Evolutionary conservation across 2,888 invertebrate species (phyloP).

Genomic region (Spodoptera exigua): DNA sequence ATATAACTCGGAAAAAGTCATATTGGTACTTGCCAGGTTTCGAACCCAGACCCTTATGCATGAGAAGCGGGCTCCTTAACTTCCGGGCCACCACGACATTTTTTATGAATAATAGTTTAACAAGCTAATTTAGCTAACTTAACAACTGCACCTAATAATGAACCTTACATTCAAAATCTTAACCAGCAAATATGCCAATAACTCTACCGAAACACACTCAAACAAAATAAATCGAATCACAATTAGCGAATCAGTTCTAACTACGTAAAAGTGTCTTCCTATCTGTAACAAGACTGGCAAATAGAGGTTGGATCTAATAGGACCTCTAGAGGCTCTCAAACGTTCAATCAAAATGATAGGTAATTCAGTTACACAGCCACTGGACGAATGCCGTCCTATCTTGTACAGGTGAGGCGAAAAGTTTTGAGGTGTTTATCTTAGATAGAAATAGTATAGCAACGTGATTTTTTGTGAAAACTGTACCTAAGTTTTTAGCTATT

Average conservation of each 20-base stretch:
- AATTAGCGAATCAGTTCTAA: conserved; percentile 41
- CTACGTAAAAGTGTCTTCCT: conserved; percentile 58
- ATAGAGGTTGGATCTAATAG: conserved; percentile 76
- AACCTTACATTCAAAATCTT: too few species aligned
- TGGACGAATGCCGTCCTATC: conserved; percentile 78
- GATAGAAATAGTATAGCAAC: neutral
- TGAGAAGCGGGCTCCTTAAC: too few species aligned
- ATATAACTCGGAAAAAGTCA: too few species aligned
- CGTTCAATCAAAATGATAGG: conserved; percentile 88
- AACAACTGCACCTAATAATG: too few species aligned
- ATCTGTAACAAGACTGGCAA: conserved; percentile 69
- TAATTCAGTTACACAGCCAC: conserved; percentile 85
- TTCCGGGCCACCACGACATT: too few species aligned
- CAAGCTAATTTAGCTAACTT: too few species aligned
- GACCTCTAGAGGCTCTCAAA: conserved; percentile 80
- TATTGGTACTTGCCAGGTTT: too few species aligned
- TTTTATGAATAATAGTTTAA: too few species aligned
- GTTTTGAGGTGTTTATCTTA: conserved; percentile 28
- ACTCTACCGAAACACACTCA: conserved; percentile 6
- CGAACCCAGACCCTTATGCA: too few species aligned
- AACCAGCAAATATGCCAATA: too few species aligned
- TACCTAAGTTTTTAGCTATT: too few species aligned
- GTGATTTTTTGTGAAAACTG: neutral
- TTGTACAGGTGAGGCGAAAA: conserved; percentile 66
- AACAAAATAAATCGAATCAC: conserved; percentile 46